Evolutionary conservation across 1,140 invertebrate genomes (phyloP).

Genomic region (Phthorimaea operculella): DNA sequence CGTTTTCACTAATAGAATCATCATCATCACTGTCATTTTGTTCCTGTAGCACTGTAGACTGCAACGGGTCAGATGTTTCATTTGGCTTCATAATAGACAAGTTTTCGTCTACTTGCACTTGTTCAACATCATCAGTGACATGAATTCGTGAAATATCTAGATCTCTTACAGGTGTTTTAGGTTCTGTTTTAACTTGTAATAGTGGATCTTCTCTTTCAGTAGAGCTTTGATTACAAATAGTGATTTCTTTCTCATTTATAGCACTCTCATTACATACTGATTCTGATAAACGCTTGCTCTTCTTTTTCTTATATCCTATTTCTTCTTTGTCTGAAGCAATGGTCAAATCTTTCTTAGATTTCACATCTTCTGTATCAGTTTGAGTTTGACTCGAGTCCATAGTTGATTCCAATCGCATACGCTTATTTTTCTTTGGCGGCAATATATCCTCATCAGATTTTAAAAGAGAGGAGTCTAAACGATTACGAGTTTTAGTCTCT

Average conservation of each 20-base stretch:
- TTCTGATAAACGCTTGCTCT: conserved; percentile 21
- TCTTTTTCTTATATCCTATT: conserved; percentile 16
- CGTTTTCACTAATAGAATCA: conserved; percentile 37
- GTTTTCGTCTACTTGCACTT: conserved; percentile 24
- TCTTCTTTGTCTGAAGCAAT: neutral
- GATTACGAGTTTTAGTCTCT: conserved; percentile 29
- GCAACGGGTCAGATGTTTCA: conserved; percentile 33
- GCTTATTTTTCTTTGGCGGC: conserved; percentile 36
- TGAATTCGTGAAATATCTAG: conserved; percentile 27
- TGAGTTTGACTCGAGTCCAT: conserved; percentile 6
- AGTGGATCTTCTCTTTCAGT: conserved; percentile 33
- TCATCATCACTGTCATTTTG: conserved; percentile 10
- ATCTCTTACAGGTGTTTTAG: conserved; percentile 36
- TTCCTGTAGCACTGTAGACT: conserved; percentile 24
- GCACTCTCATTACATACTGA: conserved; percentile 25
- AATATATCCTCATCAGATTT: conserved; percentile 30
- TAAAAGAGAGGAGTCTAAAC: conserved; percentile 25
- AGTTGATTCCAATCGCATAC: conserved; percentile 37
- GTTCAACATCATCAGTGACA: conserved; percentile 26
- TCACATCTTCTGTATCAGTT: neutral
- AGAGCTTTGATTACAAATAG: conserved; percentile 25
- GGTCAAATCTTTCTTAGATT: neutral
- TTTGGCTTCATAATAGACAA: conserved; percentile 15
- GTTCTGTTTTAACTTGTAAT: conserved; percentile 35
- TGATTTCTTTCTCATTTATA: conserved; percentile 47